Evolutionary conservation across 2,797 vertebrate genomes (phyloP), one percentile per base, ranked within the genome.

Genomic region (Alosa sapidissima): DNA sequence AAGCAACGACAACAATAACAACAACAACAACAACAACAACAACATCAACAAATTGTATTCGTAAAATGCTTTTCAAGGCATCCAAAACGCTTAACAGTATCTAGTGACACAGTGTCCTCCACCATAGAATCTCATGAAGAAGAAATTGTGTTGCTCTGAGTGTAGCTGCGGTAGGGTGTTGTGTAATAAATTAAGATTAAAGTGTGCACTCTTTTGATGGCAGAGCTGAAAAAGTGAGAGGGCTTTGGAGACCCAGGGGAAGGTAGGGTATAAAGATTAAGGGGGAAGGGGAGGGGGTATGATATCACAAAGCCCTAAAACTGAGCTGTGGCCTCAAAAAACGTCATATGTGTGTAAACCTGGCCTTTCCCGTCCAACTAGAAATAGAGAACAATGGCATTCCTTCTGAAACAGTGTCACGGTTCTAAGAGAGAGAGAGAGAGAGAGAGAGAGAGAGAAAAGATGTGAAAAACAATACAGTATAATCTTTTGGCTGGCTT

Each of bases 391-490:
- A 75, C 33, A 41, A 75, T 75, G 33, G 33, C 33, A 14, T 13
- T 45, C 33, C 68, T 45, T 75, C 13, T 41, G 68, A 75, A 36
- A 75, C 33, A 41, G 14, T 75, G 36, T 68, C 33, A 75, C 41
- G 33, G 33, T 41, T 45, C 68, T 75, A 1, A 16, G 45, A 36
- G 13, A 45, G 33, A 45, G 33, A 41, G 41, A 41, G 41, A 41
- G 41, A 41, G 41, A 41, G 41, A 41, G 41, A 41, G 41, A 41
- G 41, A 41, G 41, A 65, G 24, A 28, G 24, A 72, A 72, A 72
- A 72, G n/a, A 75, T 28, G 19, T 75, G 68, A 75, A 65, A 75
- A 41, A 75, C 33, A 45, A 75, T 41, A 75, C 68, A 75, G 5
- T 65, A 28, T 65, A 65, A 65, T 33, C 62, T 65, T 41, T 45